Base-by-base conservation (phyloP, 2,888 invertebrate species). In the Caenorhabditis plicata region DNA sequence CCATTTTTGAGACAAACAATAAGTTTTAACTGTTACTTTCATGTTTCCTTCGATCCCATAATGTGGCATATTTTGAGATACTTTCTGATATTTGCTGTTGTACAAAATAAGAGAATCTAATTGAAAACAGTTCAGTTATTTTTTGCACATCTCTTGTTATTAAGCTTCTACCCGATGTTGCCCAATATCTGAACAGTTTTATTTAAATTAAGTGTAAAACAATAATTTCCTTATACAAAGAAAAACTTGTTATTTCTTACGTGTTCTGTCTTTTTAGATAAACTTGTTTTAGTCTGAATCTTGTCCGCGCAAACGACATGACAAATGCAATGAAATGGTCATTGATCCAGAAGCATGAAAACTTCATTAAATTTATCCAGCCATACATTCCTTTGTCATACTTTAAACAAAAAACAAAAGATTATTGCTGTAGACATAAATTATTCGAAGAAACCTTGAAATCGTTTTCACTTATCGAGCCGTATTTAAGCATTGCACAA, bases 321-420 rank as follows among this genome's bases (percentile, higher is more conserved):
- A 56, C 73, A 42, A 66, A 73, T 0, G 65, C 64, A 9, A 64
- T 50, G 35, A 56, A 52, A 19, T 67, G 49, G 25, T 66, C 64
- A 13, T 47, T 47, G 20, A 71, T 23, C 7, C 45, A 49, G 9
- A 60, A 51, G 39, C 73, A 73, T 15, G 66, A 63, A 40, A 73
- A 71, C 36, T 71, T 71, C 69, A 69, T 66, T 9, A 73, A 49
- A 38, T 69, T 68, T 66, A 73, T 63, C 64, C 69, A 69, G 13
- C 73, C 71, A 31, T 73, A 71, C 36, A 73, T 52, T 23, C 67
- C 65, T 56, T 71, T 69, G 51, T 73, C 71, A 36, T 73, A 73
- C 69, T 73, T 11, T 11, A 49, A 54, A 32, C 13, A 17, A 36
- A 22, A 32, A 36, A 42, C 4, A 41, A 38, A 22, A 26, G 38